Evolutionary conservation across 2,888 invertebrate species (phyloP), one percentile per base, ranked within the genome.

Genomic region (Drosophila kanekoi): DNA sequence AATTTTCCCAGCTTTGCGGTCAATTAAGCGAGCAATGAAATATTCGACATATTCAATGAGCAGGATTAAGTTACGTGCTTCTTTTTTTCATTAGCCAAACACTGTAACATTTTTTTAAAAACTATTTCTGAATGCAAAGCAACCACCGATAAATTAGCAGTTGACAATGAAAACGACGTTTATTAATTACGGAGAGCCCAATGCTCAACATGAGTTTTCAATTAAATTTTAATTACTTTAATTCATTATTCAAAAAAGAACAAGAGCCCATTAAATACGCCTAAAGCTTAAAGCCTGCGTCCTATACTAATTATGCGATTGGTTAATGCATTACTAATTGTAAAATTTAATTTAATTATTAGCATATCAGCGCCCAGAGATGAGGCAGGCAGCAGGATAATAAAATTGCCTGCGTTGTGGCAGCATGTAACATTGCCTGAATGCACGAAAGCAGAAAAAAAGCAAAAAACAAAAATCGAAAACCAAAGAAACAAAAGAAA

Each of bases 91-190:
- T 59, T 43, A 37, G 10, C 11, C 18, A 11, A 16, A 14, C 35
- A 28, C n/a, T 61, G 56, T 37, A n/a, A 18, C n/a, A 40, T 32
- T 14, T 8, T 38, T 48, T 48, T 9, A 13, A 14, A 41, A 23
- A 9, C 35, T 32, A 52, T 40, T 59, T 14, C 13, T 43, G 9
- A 57, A 57, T 23, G 77, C 84, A 84, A 67, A 69, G 45, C 83
- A 60, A 88, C 83, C 88, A 83, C 83, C 83, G 83, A 88, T 67
- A 68, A 77, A 78, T 67, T 57, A 76, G 59, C 86, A 79, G 70
- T 72, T 69, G 79, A 81, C 70, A 77, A 74, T 86, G 75, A 41
- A 66, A 59, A 20, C 40, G 48, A 45, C 67, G 43, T 53, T 71
- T 53, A 67, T 68, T 63, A 49, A 72, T 62, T 51, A 79, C 69